Evolutionary conservation across 2,797 vertebrate genomes (phyloP), one percentile per base, ranked within the genome.

Genomic region (Enteromius anoplus): DNA sequence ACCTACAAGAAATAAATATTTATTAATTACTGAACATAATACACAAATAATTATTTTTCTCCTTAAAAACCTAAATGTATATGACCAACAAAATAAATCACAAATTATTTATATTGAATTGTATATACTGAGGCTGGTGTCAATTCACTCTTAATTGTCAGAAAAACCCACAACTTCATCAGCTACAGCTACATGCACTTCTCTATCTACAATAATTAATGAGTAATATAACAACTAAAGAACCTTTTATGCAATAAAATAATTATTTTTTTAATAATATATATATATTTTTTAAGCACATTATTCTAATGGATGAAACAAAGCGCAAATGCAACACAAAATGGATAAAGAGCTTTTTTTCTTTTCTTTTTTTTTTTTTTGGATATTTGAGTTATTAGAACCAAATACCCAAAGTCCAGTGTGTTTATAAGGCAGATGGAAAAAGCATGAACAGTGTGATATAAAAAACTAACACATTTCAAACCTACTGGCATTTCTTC

Each of bases 391-490:
- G 15, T 19, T 9, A 73, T 65, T n/a, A 65, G 21, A 73, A 23
- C 21, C 58, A 65, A 73, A 73, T 65, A 65, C 42, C 70, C 80
- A 81, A 81, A 81, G 40, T n/a, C 19, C 80, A 49, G 26, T 11
- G 29, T 62, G 21, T 72, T 62, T 37, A 64, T 64, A 73, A 81
- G 42, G 26, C n/a, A n/a, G 2, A 42, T 80, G 21, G 15, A 34
- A 73, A 80, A 51, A 75, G 42, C 9, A 81, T 19, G 29, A 73
- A 40, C 17, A 14, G 58, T n/a, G 9, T 73, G 14, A 65, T 2
- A 49, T 81, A 58, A 71, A 51, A 40, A 40, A 37, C 29, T n/a
- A n/a, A 26, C 5, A 55, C 45, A 5, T 69, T 19, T 64, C 7
- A 64, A 29, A 26, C 23, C n/a, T 29, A 55, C 21, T 55, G 32